Conservation (phyloP, 2,797 vertebrate species). For the Scolopax bukidnonensis region DNA sequence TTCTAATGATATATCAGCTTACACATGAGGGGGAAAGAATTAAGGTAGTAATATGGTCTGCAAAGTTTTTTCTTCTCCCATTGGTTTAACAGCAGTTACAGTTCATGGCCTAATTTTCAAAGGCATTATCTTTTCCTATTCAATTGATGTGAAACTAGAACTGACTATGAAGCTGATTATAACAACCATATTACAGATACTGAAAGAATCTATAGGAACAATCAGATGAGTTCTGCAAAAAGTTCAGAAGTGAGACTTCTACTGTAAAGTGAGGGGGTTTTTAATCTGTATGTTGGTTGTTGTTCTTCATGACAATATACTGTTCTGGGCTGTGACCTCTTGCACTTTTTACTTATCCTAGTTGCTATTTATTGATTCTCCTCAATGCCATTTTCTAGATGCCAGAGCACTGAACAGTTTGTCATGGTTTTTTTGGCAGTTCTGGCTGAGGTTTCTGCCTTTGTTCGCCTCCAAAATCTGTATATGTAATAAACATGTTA, state of each 20-base stretch:
- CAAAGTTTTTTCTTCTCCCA: neutral
- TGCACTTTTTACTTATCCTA: neutral
- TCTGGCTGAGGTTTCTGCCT: neutral
- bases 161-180: neutral
- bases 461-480: neutral
- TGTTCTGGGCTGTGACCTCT: neutral
- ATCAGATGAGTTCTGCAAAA: neutral
- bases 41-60: neutral
- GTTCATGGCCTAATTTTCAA: neutral
- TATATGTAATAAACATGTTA: neutral
- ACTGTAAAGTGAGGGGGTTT: rapidly evolving
- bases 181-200: neutral
- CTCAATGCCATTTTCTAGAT: neutral
- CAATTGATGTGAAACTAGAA: neutral
- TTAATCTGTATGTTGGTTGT: neutral
- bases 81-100: neutral
- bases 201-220: neutral
- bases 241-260: neutral
- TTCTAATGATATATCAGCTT: neutral
- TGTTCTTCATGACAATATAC: neutral
- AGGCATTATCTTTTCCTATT: neutral
- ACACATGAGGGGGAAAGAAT: neutral
- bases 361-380: neutral
- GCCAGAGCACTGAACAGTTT: neutral
- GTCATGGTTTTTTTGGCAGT: neutral